Conservation (phyloP, 2,113 vertebrate species). For the Chloroceryle aenea region DNA sequence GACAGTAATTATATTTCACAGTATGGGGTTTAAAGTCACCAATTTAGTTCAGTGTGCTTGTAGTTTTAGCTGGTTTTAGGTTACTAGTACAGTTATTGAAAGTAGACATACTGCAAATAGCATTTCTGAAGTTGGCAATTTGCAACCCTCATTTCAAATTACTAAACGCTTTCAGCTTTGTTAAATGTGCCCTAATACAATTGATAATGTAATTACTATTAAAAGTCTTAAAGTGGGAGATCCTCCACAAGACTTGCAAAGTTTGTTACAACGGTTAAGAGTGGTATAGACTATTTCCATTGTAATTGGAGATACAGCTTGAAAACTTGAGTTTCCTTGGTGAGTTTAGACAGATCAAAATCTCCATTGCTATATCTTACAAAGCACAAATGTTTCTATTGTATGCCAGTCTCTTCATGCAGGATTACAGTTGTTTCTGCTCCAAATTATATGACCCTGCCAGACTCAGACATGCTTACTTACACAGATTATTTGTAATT, state of each 20-base stretch:
- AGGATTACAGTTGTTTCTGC: neutral
- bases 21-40: neutral
- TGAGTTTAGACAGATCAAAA: neutral
- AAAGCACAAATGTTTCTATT: neutral
- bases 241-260: neutral
- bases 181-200: neutral
- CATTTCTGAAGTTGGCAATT: neutral
- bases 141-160: neutral
- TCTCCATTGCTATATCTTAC: neutral
- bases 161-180: neutral
- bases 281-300: neutral
- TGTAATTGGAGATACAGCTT: neutral
- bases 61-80: neutral
- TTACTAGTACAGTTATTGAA: neutral
- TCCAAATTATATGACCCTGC: neutral
- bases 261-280: neutral
- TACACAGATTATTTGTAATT: neutral
- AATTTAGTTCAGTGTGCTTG: neutral
- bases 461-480: neutral
- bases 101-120: neutral
- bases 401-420: neutral
- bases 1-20: neutral
- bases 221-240: neutral
- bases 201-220: neutral
- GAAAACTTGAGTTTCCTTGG: neutral